phyloP scores from a whole-genome alignment of 2,113 vertebrate species.

The Periophthalmus modestus region DNA sequence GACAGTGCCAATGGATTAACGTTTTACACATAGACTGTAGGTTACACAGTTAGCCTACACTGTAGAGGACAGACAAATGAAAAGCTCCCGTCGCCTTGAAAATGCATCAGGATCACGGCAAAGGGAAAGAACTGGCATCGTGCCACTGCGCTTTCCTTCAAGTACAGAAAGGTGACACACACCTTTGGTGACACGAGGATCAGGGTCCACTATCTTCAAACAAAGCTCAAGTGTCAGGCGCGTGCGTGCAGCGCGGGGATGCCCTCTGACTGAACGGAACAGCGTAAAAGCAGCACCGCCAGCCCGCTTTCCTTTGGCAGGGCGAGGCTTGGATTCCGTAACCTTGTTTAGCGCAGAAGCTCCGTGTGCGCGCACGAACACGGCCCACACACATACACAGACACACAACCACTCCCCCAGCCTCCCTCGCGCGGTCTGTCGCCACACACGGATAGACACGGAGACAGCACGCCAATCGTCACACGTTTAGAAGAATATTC shows the following conservation, averaged over 20 bases:
- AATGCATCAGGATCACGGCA: neutral
- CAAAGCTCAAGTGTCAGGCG: constrained; percentile 32
- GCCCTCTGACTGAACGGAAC: constrained; percentile 71
- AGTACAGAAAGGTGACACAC: constrained; percentile 54
- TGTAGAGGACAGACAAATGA: no score
- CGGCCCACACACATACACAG: constrained; percentile 11
- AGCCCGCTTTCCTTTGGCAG: constrained; percentile 58
- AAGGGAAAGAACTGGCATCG: constrained; percentile 21
- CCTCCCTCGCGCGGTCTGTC: constrained; percentile 13
- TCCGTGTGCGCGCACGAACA: constrained; percentile 63
- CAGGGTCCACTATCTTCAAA: constrained; percentile 64
- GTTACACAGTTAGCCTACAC: neutral
- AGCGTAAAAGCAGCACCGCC: constrained; percentile 54
- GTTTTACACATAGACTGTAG: neutral
- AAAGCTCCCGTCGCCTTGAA: neutral
- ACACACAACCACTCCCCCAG: constrained; percentile 20
- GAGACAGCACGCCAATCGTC: constrained; percentile 27
- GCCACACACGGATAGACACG: constrained; percentile 11
- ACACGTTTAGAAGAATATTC: constrained; percentile 55
- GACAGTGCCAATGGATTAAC: neutral
- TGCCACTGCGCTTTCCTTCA: constrained; percentile 59
- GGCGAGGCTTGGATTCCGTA: constrained; percentile 77
- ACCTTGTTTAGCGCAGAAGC: constrained; percentile 75
- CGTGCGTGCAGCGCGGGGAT: constrained; percentile 60
- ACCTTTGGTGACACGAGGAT: constrained; percentile 43